Evolutionary conservation across 2,797 vertebrate species (phyloP).

Genomic region (Sebastes taczanowskii): DNA sequence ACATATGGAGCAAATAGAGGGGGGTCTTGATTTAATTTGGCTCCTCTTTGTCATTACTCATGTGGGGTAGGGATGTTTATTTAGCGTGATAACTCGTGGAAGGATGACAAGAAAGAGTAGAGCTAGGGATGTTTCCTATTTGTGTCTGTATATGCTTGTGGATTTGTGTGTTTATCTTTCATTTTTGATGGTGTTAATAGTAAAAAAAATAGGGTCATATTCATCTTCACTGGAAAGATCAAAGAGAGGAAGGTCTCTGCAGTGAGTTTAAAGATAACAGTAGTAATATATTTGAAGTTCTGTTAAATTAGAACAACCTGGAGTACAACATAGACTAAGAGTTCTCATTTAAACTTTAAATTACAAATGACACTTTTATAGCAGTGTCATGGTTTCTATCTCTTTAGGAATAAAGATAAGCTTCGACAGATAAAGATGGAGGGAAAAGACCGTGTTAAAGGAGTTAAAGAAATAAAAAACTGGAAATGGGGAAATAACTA

Average conservation of each 20-base stretch:
- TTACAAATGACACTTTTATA: conserved; percentile 10
- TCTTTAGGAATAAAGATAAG: neutral
- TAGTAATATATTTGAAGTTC: neutral
- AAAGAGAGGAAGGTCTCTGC: neutral
- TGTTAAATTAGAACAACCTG: neutral
- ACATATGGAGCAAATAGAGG: conserved; percentile 80
- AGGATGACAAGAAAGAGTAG: conserved; percentile 13
- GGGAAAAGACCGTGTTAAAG: neutral
- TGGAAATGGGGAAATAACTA: neutral
- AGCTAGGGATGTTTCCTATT: conserved; percentile 46
- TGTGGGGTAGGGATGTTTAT: conserved; percentile 63
- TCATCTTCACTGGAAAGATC: neutral
- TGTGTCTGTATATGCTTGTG: conserved; percentile 23
- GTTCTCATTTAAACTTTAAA: neutral
- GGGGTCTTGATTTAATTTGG: conserved; percentile 68
- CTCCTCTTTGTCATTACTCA: conserved; percentile 65
- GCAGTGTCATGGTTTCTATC: conserved; percentile 1
- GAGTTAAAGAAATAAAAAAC: neutral
- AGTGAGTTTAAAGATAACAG: neutral
- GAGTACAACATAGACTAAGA: neutral
- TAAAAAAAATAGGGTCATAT: neutral
- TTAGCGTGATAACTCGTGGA: conserved; percentile 54
- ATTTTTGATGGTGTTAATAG: conserved; percentile 25
- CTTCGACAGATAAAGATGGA: neutral
- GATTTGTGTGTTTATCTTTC: conserved; percentile 12